These are phyloP conservation scores for Stomatorhinus ivindoensis DNA, from an alignment of 2,113 vertebrate genomes.

Conservation along the genomic window DNA sequence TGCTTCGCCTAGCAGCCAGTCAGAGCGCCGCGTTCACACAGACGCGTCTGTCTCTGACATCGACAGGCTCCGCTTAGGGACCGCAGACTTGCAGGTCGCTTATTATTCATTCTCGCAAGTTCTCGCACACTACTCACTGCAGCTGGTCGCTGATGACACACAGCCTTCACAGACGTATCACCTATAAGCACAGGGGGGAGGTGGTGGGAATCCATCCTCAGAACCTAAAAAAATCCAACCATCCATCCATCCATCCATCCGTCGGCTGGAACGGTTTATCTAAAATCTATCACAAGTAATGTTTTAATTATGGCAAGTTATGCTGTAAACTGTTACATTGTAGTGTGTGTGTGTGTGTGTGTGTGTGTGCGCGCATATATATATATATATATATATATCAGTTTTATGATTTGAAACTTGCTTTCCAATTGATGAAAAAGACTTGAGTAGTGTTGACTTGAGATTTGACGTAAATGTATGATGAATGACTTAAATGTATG, in stretches of 20 bases:
- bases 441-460: background rate
- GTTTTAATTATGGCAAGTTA: background rate
- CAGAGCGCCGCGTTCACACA: conserved; percentile 49
- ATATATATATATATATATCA: too few species aligned
- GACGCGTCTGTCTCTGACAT: conserved; percentile 45
- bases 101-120: background rate
- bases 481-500: background rate
- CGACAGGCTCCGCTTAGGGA: conserved; percentile 49
- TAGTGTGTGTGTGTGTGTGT: too few species aligned
- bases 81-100: background rate
- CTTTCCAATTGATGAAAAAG: too few species aligned
- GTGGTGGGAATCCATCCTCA: background rate
- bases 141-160: background rate
- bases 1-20: conserved; percentile 30
- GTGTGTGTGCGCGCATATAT: too few species aligned
- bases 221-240: background rate
- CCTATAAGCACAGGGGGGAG: background rate
- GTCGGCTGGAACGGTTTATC: background rate
- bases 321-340: background rate
- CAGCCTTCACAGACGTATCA: background rate
- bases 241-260: background rate
- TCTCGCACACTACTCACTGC: background rate
- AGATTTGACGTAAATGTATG: background rate
- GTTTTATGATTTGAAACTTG: too few species aligned
- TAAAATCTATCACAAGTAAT: background rate